A percentile compares a stretch with the other conserved stretches of the same genome.
Evolutionary conservation across 2,888 invertebrate genomes (phyloP).

Genomic region (Caenorhabditis sp.): DNA sequence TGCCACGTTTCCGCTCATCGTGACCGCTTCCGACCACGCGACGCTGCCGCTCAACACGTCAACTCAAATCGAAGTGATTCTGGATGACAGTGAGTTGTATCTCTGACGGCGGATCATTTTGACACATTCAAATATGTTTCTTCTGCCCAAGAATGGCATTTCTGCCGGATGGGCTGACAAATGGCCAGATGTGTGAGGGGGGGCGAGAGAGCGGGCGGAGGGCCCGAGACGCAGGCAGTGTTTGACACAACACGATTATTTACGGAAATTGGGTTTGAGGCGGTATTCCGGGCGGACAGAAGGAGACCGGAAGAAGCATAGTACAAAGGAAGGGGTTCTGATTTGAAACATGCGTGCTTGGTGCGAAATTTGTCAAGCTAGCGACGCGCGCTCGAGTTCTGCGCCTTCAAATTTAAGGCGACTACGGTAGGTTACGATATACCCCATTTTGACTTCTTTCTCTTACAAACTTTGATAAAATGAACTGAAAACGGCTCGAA

Average conservation of each 20-base stretch:
- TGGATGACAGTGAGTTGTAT: slow-evolving; percentile 85
- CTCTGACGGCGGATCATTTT: slow-evolving; percentile 48
- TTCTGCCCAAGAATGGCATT: slow-evolving; percentile 4
- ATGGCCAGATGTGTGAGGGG: slow-evolving; percentile 46
- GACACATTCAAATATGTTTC: slow-evolving; percentile 45
- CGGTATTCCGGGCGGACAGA: too few relatives aligned
- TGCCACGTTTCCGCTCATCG: slow-evolving; percentile 88
- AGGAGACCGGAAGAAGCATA: too few relatives aligned
- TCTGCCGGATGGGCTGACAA: slow-evolving; percentile 31
- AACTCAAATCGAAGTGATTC: slow-evolving; percentile 94
- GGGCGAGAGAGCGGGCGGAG: slow-evolving; percentile 15
- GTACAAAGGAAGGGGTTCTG: too few relatives aligned
- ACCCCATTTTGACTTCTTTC: too few relatives aligned
- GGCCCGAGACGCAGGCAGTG: slow-evolving; percentile 34
- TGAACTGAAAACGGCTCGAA: too few relatives aligned
- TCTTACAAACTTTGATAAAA: too few relatives aligned
- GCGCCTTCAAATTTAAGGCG: too few relatives aligned
- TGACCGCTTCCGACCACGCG: slow-evolving; percentile 94
- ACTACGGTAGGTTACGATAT: too few relatives aligned
- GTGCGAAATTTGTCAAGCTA: too few relatives aligned
- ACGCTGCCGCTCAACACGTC: slow-evolving; percentile 91
- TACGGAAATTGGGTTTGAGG: slow-evolving; percentile 54
- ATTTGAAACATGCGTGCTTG: too few relatives aligned
- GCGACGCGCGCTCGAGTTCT: too few relatives aligned
- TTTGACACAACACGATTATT: slow-evolving; percentile 50